Evolutionary conservation across 2,113 vertebrate species (phyloP), one percentile per base, ranked within the genome.

Genomic region (Cacatua alba): DNA sequence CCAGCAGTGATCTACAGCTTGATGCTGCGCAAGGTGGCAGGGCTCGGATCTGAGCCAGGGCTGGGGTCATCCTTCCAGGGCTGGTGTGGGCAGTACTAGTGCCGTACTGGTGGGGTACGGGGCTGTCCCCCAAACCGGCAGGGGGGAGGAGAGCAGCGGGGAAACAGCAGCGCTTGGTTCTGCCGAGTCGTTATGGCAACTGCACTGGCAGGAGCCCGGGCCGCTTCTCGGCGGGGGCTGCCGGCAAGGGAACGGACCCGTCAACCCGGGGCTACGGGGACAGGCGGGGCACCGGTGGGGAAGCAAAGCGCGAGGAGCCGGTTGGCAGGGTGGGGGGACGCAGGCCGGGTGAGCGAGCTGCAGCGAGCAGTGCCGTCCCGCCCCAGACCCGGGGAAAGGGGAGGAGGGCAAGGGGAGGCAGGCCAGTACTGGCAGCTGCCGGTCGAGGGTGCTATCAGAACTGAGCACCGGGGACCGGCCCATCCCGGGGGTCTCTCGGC

Each of bases 121-220:
- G 35, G 10, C n/a, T n/a, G 57, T 33, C 52, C 29, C 5, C 9
- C n/a, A n/a, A 24, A 55, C 79, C 18, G 13, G 13, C 78, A 13
- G 37, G 9, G 10, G 41, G 24, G n/a, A 33, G 44, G 33, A 76
- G 64, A 11, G 31, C 8, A 9, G 49, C 17, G 41, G 29, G 41
- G 35, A 76, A 41, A 60, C 0, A 21, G n/a, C 62, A 44, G 48
- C 20, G 24, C 7, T 89, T 71, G 29, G 28, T 90, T 46, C 76
- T 55, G 59, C 21, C 46, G n/a, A 78, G 94, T 94, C 92, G 87
- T 94, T 95, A 96, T 96, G 94, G 91, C 68, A 94, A 92, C 96
- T 35, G 84, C n/a, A 35, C 60, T 37, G 43, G 41, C 48, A 55
- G 75, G 14, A 72, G 49, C 59, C 57, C 9, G 15, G 49, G 69